phyloP scores from a whole-genome alignment of 1,140 invertebrate species.

The Bathynomus jamesi region DNA sequence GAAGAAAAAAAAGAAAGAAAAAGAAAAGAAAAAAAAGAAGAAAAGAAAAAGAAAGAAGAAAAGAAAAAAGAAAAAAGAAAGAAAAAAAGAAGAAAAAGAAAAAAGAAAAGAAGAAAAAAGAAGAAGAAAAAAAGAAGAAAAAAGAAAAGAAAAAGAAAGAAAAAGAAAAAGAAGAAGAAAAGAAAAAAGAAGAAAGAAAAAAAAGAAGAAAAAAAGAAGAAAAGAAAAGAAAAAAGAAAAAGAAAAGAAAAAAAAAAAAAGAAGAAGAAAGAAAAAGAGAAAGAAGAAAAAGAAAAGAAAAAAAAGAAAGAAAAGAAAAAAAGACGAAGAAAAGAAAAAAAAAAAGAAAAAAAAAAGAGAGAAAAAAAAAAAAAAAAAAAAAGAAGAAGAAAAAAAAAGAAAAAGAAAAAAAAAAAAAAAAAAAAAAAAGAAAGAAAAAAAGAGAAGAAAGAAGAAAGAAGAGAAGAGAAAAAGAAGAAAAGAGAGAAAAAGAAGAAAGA shows the following conservation, averaged over 20 bases:
- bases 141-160: background rate
- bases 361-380: background rate
- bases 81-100: background rate
- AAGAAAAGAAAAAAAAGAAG: background rate
- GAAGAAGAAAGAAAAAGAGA: background rate
- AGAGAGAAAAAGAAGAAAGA: background rate
- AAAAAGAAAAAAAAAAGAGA: background rate
- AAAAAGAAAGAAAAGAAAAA: background rate
- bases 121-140: background rate
- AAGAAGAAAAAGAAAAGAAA: background rate
- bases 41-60: background rate
- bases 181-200: background rate
- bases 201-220: background rate
- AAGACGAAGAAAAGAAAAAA: background rate
- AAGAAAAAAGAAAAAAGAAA: background rate
- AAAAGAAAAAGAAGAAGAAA: background rate
- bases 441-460: background rate
- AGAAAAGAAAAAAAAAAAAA: background rate
- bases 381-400: background rate
- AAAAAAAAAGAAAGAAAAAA: background rate
- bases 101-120: background rate
- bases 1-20: background rate
- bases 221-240: background rate
- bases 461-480: background rate
- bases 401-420: background rate